phyloP scores from a whole-genome alignment of 2,113 vertebrate genomes.

The Synodontis membranacea region DNA sequence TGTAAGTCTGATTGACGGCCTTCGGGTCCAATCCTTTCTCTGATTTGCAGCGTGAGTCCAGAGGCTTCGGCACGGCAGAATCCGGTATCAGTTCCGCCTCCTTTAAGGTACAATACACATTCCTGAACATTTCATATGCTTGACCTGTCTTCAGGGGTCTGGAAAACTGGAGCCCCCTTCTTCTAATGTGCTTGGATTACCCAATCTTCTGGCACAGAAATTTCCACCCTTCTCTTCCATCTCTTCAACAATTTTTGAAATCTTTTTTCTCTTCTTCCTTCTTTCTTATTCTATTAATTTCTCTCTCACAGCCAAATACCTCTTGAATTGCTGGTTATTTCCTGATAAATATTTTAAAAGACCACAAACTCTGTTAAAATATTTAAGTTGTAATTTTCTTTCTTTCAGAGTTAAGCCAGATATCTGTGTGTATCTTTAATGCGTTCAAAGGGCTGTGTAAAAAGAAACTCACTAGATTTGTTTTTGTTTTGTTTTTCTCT shows the following conservation, averaged over 20 bases:
- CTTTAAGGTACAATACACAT: slow-evolving; percentile 78
- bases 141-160: slow-evolving; percentile 30
- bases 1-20: slow-evolving; percentile 44
- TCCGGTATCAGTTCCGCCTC: slow-evolving; percentile 84
- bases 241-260: background rate
- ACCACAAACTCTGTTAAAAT: background rate
- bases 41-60: slow-evolving; percentile 81
- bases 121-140: slow-evolving; percentile 16
- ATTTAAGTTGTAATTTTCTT: background rate
- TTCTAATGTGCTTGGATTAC: background rate
- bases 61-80: slow-evolving; percentile 80
- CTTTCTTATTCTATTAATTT: background rate
- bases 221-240: slow-evolving; percentile 1
- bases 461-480: slow-evolving; percentile 63
- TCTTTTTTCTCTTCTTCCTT: background rate
- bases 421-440: background rate
- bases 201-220: slow-evolving; percentile 1
- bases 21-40: slow-evolving; percentile 52
- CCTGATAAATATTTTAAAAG: background rate
- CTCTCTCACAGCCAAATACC: background rate
- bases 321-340: background rate
- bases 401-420: background rate
- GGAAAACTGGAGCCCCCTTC: slow-evolving; percentile 27
- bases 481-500: slow-evolving; percentile 77
- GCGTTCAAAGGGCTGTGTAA: background rate